A percentile compares a stretch with the other conserved stretches of the same genome.
These are phyloP conservation scores for Polydrusus cervinus DNA, from an alignment of 2,888 invertebrate species.

Conservation along the genomic window DNA sequence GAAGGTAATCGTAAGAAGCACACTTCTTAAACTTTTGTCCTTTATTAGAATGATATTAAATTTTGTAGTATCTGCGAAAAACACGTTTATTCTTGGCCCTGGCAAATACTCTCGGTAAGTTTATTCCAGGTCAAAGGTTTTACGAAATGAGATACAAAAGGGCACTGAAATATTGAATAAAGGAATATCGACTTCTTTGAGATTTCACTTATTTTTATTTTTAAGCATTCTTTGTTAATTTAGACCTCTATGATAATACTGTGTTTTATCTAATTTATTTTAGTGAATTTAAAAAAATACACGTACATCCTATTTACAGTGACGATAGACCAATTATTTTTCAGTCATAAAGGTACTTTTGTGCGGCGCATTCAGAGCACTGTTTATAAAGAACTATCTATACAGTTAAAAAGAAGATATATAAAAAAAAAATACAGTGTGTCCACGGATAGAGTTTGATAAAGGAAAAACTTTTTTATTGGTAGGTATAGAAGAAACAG, in stretches of 20 bases:
- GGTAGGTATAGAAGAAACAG: too few relatives aligned
- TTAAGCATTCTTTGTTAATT: neutral
- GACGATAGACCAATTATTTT: too few relatives aligned
- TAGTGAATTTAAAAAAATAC: too few relatives aligned
- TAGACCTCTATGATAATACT: neutral
- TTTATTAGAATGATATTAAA: conserved; percentile 9
- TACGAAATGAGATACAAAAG: conserved; percentile 2
- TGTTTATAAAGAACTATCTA: too few relatives aligned
- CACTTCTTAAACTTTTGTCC: neutral
- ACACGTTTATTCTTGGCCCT: neutral
- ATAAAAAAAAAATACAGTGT: too few relatives aligned
- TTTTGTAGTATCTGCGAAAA: neutral
- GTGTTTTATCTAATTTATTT: neutral
- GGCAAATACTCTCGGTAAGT: neutral
- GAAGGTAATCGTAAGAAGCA: neutral
- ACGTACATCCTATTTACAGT: too few relatives aligned
- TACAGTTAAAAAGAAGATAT: too few relatives aligned
- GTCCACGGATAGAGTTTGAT: too few relatives aligned
- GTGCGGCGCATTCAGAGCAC: too few relatives aligned
- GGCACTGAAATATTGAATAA: neutral
- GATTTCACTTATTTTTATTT: neutral
- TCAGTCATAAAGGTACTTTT: too few relatives aligned
- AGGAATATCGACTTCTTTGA: neutral
- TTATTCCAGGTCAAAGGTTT: conserved; percentile 3
- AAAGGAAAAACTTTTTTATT: too few relatives aligned